phyloP scores from a whole-genome alignment of 2,888 invertebrate species.

The Vanessa cardui region DNA sequence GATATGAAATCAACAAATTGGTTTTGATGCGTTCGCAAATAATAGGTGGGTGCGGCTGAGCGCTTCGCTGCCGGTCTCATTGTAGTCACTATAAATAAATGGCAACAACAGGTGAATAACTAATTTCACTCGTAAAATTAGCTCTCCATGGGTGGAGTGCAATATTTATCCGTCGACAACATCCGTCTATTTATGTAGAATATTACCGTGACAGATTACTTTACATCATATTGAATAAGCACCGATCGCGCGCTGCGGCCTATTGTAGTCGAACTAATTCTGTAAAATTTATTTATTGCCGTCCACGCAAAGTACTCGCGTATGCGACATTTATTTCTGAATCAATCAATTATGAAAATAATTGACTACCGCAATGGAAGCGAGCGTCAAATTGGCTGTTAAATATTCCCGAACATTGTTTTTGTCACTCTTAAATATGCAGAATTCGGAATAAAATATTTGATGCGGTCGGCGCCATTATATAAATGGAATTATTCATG shows the following conservation, averaged over 20 bases:
- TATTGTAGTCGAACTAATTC: slow-evolving; percentile 38
- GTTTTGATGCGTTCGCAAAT: slow-evolving; percentile 69
- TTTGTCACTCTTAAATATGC: slow-evolving; percentile 75
- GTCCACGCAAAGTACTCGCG: slow-evolving; percentile 17
- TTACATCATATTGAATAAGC: slow-evolving; percentile 50
- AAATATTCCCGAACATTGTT: slow-evolving; percentile 66
- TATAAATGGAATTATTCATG: slow-evolving; percentile 79
- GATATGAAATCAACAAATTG: slow-evolving; percentile 57
- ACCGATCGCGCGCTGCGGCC: slow-evolving; percentile 22
- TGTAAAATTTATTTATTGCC: slow-evolving; percentile 29
- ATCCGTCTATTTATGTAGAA: slow-evolving; percentile 70
- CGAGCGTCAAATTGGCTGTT: slow-evolving; percentile 46
- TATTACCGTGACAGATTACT: slow-evolving; percentile 60
- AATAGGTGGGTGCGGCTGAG: slow-evolving; percentile 71
- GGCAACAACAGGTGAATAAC: slow-evolving; percentile 82
- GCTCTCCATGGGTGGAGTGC: slow-evolving; percentile 78
- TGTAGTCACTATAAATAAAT: slow-evolving; percentile 78
- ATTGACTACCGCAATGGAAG: slow-evolving; percentile 44
- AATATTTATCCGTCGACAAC: slow-evolving; percentile 75
- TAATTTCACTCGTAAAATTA: slow-evolving; percentile 82
- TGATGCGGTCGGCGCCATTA: slow-evolving; percentile 75
- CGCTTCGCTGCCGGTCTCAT: slow-evolving; percentile 67
- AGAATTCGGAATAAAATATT: slow-evolving; percentile 77
- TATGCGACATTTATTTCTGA: slow-evolving; percentile 19
- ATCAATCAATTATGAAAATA: slow-evolving; percentile 36